Evolutionary conservation across 2,113 vertebrate species (phyloP).

Genomic region (Cheilinus undulatus): DNA sequence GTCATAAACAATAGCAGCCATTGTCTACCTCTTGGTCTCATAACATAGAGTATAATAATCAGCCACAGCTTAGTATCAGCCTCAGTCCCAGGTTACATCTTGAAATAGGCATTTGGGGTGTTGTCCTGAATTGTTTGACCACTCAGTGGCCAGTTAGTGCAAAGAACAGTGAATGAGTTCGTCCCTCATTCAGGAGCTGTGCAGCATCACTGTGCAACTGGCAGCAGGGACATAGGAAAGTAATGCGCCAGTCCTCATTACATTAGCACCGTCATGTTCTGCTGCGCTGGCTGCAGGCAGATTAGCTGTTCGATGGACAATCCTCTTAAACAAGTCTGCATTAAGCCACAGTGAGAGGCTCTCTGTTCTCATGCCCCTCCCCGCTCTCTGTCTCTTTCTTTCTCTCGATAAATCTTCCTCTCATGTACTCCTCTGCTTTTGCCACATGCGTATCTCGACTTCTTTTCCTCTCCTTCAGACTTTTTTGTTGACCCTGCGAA

Average conservation of each 20-base stretch:
- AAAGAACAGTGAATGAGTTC: slow-evolving; percentile 42
- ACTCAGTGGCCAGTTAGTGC: slow-evolving; percentile 77
- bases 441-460: slow-evolving; percentile 22
- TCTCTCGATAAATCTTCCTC: slow-evolving; percentile 18
- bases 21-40: slow-evolving; percentile 27
- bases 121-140: slow-evolving; percentile 64
- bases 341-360: slow-evolving; percentile 76
- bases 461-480: slow-evolving; percentile 59
- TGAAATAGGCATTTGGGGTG: slow-evolving; percentile 61
- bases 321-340: slow-evolving; percentile 85
- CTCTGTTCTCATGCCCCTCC: slow-evolving; percentile 45
- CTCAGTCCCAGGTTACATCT: slow-evolving; percentile 53
- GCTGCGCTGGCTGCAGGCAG: slow-evolving; percentile 81
- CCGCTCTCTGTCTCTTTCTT: slow-evolving; percentile 9
- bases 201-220: slow-evolving; percentile 47
- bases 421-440: slow-evolving; percentile 22
- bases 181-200: slow-evolving; percentile 44
- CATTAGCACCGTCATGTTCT: slow-evolving; percentile 79
- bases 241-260: slow-evolving; percentile 74
- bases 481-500: slow-evolving; percentile 84
- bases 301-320: slow-evolving; percentile 81
- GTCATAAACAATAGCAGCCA: slow-evolving; percentile 41
- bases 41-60: slow-evolving; percentile 40
- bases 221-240: slow-evolving; percentile 46
- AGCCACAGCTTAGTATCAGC: slow-evolving; percentile 43